Evolutionary conservation across 2,888 invertebrate genomes (phyloP), one percentile per base, ranked within the genome.

Genomic region (Hyppa rectilinea): DNA sequence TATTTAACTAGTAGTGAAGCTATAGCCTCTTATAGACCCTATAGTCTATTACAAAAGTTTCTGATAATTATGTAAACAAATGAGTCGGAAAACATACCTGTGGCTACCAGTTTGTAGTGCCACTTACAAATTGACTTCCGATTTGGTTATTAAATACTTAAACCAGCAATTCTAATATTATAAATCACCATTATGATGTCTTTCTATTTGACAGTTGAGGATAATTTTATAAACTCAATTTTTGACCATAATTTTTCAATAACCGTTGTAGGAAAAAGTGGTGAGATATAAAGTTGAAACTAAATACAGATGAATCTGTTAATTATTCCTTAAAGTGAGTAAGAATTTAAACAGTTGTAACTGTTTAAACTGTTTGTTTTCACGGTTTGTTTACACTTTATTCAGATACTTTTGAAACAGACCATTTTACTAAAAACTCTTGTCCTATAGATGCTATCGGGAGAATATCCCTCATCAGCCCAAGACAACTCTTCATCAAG

Each of bases 401-500:
- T 12, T 55, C 1, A n/a, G 31, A 14, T 53, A n/a, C 0, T n/a
- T 53, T n/a, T 34, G 1, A 53, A 53, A 55, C 34, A n/a, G n/a
- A 34, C 20, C 29, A 29, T 36, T 17, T 38, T 29, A 29, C n/a
- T 2, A 29, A 2, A 29, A 29, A n/a, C 3, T 23, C 12, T 64
- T 49, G 5, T 23, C 3, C 0, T 2, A 10, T 10, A 80, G 92
- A 88, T 93, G 72, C 52, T 94, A 47, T 87, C 92, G 0, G 92
- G 91, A 12, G 96, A 95, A 6, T 95, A 95, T 60, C 94, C 94
- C 23, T 92, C 96, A 17, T 92, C 96, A 0, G 88, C 95, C 9
- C 96, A 95, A 68, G 96, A 96, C 78, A 96, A 95, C 84, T 95
- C 95, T 0, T 94, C 96, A 0, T 94, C 96, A 0, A 93, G 92